Evolutionary conservation across 2,888 invertebrate species (phyloP), one percentile per base, ranked within the genome.

Genomic region (Napeogenes inachia): DNA sequence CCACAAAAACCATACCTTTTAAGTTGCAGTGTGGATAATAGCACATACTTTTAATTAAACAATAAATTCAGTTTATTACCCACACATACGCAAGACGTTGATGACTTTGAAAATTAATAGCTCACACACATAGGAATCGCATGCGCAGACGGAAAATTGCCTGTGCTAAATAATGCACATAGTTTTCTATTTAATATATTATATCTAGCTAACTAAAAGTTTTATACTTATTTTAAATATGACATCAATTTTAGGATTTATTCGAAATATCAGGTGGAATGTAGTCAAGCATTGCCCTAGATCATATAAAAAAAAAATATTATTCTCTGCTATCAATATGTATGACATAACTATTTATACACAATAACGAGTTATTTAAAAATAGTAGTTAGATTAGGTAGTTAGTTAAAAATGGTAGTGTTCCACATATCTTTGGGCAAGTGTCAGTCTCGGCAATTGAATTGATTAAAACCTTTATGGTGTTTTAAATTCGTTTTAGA

Each of bases 81-180:
- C 57, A 62, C 67, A 65, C 68, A 66, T 64, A 69, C 57, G 57
- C 58, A 56, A 38, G 71, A 72, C 72, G 57, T 73, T 72, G 73
- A 75, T 73, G 66, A 71, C 61, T 66, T 71, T 70, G 65, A 61
- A 69, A 72, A 71, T 75, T 71, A 74, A 72, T 73, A 73, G 57
- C 54, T 13, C 45, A 42, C 45, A 56, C 56, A 32, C 54, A 32
- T 35, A 5, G 4, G 35, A 5, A 35, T 5, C 35, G 35, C 45
- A 42, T 54, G 59, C 56, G 38, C 54, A 32, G 32, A 56, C 50
- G 57, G 54, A 57, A 54, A 60, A 54, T 47, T 57, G 38, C 21
- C 53, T 30, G 35, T 42, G 54, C 13, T 57, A 21, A 54, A 60
- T 56, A 63, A 56, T 59, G 21, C 21, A 59, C 56, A 50, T 35